Evolutionary conservation across 2,797 vertebrate genomes (phyloP).

Genomic region (Chelon auratus): DNA sequence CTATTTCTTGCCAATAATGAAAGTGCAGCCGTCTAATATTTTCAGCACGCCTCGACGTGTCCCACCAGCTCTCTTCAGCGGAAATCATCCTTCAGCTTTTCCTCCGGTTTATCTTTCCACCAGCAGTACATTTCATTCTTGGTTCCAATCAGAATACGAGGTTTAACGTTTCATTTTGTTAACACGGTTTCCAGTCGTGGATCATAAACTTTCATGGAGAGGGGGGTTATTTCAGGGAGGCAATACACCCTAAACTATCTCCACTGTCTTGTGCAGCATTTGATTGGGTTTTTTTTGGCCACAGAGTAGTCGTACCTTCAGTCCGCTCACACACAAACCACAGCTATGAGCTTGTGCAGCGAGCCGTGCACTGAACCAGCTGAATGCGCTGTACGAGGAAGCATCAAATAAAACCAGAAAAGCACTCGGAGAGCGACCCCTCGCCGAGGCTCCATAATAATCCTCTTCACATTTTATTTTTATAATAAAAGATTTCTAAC

Average conservation of each 20-base stretch:
- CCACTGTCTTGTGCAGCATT: constrained; percentile 19
- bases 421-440: constrained; percentile 1
- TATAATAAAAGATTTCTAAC: constrained; percentile 24
- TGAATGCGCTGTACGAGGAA: constrained; percentile 16
- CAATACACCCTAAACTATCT: constrained; percentile 35
- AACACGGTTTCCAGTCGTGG: constrained; percentile 25
- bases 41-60: constrained; percentile 10
- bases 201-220: constrained; percentile 30
- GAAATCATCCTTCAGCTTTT: constrained; percentile 33
- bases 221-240: constrained; percentile 7
- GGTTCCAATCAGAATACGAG: constrained; percentile 12
- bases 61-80: constrained; percentile 23
- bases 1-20: constrained; percentile 22
- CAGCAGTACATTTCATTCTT: constrained; percentile 1
- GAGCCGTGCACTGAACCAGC: constrained; percentile 13
- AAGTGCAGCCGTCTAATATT: constrained; percentile 15
- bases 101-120: constrained; percentile 1
- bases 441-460: background rate
- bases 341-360: constrained; percentile 22
- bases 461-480: constrained; percentile 2
- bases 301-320: constrained; percentile 24
- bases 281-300: constrained; percentile 14
- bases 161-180: constrained; percentile 36
- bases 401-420: constrained; percentile 26
- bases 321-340: constrained; percentile 9